These are phyloP conservation scores for Lypha dubia DNA, from an alignment of 2,888 invertebrate species.

Conservation along the genomic window DNA sequence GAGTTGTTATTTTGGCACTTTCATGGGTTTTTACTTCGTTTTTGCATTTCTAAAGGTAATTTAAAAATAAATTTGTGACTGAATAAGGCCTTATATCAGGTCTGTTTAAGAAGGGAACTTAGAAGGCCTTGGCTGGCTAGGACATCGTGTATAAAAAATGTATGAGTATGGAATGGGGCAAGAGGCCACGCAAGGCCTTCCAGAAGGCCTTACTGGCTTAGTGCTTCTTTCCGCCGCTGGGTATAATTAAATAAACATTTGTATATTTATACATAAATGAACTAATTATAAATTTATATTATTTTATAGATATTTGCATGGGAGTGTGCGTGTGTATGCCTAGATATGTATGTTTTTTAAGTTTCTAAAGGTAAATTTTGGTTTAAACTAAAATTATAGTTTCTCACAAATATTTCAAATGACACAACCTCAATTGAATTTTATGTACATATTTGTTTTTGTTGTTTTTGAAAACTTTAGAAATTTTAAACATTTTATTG, in stretches of 20 bases:
- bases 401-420: constrained; percentile 61
- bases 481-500: constrained; percentile 30
- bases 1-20: too few species aligned
- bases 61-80: too few species aligned
- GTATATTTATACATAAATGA: constrained; percentile 65
- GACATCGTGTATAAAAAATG: too few species aligned
- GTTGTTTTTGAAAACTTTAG: constrained; percentile 4
- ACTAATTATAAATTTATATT: constrained; percentile 69
- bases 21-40: too few species aligned
- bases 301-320: constrained; percentile 59
- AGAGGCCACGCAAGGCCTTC: too few species aligned
- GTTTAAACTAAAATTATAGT: constrained; percentile 39
- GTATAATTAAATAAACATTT: constrained; percentile 69
- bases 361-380: constrained; percentile 39
- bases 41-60: too few species aligned
- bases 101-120: too few species aligned
- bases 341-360: constrained; percentile 29
- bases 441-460: constrained; percentile 10
- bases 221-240: too few species aligned
- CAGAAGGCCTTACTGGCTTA: too few species aligned
- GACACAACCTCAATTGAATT: constrained; percentile 62
- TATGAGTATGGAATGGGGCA: too few species aligned
- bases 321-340: background rate
- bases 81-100: too few species aligned
- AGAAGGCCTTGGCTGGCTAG: too few species aligned